Conservation (phyloP, 1,140 invertebrate genomes). For the Bombus consobrinus region DNA sequence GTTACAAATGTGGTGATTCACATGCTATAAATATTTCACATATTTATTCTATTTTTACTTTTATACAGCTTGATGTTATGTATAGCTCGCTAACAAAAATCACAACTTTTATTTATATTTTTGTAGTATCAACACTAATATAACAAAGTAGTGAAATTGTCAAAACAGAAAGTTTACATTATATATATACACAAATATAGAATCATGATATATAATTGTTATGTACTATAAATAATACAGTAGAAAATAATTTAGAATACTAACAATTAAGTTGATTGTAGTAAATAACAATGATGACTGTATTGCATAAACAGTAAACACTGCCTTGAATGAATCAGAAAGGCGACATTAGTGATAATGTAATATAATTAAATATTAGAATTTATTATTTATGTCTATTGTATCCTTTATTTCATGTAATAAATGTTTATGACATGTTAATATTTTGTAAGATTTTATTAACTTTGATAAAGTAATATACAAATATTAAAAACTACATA, state of each 20-base stretch:
- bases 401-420: neutral
- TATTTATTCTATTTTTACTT: neutral
- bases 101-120: neutral
- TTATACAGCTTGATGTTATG: neutral
- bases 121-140: neutral
- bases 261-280: neutral
- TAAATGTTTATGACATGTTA: neutral
- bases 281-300: neutral
- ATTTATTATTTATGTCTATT: conserved; percentile 1
- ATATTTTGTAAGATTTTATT: neutral
- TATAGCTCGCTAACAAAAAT: neutral
- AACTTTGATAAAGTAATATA: neutral
- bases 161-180: neutral
- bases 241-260: neutral
- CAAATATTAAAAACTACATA: neutral
- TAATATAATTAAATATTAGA: neutral
- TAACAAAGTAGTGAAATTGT: neutral
- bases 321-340: neutral
- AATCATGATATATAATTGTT: neutral
- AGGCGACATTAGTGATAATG: neutral
- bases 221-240: neutral
- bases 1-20: neutral
- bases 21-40: neutral
- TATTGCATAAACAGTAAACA: neutral
- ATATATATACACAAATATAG: neutral